Base-by-base conservation (phyloP, 2,888 invertebrate species). In the Junonia oenone region DNA sequence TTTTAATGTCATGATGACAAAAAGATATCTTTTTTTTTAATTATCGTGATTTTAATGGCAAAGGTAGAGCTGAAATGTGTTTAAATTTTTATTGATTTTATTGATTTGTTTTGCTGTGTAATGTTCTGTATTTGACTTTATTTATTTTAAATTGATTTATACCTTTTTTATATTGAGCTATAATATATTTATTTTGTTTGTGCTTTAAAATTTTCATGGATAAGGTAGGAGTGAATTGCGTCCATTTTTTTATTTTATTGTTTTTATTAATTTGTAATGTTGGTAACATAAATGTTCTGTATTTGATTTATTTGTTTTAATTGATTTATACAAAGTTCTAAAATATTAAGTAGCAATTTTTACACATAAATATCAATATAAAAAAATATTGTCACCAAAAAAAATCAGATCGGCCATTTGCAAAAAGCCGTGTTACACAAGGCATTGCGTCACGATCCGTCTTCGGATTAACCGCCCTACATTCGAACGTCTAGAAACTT, bases 401-500 rank as follows among this genome's bases (percentile, higher is more conserved):
- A 14, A 49, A 48, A 37, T 13, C 13, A 9, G 9, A 37, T 29
- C 51, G 14, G 47, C 47, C 47, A 19, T 17, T 40, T 40, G 38
- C 17, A 37, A 29, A 40, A 48, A 22, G 31, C 9, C 33, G 49
- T 33, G 33, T 62, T 60, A 55, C 62, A 43, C 56, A 63, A 64
- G 50, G 6, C n/a, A 43, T 63, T 58, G 51, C 56, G 61, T 37
- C 14, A 61, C 52, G 53, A 56, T 40, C 38, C 17, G 53, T 64
- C 58, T 59, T 63, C 52, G 47, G 56, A 56, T 56, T 45, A 63
- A 45, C 35, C 31, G 54, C n/a, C 55, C 54, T 45, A 58, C 61
- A 61, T 64, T 55, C 53, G 47, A 55, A 61, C 45, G 33, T 55
- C 51, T 60, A 62, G 58, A 59, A 54, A 56, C 47, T 46, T 54